Percentiles rank a stretch among this genome's conserved stretches.
Conservation (phyloP, 1,140 invertebrate genomes). For the Drosophila kepulauana region DNA sequence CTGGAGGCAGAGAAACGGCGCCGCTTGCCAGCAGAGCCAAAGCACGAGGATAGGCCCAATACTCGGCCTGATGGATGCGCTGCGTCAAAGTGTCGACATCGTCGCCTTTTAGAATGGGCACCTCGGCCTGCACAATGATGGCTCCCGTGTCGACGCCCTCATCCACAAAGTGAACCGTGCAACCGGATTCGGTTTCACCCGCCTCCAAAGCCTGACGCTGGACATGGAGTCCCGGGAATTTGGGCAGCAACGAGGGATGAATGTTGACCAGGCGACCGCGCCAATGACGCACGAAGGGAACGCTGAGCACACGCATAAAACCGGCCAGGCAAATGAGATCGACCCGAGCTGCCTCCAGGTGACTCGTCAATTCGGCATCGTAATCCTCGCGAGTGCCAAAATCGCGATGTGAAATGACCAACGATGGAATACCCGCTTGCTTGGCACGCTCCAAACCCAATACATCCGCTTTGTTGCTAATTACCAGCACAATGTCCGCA, state of each 20-base stretch:
- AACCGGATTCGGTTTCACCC: constrained; percentile 94
- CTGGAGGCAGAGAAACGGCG: constrained; percentile 26
- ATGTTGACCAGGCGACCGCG: constrained; percentile 95
- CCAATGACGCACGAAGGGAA: constrained; percentile 92
- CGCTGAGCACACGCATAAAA: constrained; percentile 97
- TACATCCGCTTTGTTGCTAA: constrained; percentile 94
- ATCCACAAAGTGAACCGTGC: constrained; percentile 98
- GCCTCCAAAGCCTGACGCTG: constrained; percentile 93
- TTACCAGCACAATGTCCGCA: constrained; percentile 94
- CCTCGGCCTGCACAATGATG: constrained; percentile 95
- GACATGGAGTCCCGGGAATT: constrained; percentile 96
- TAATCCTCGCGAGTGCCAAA: constrained; percentile 91
- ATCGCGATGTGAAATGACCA: constrained; percentile 92
- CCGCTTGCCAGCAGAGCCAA: constrained; percentile 92
- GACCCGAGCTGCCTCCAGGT: constrained; percentile 89
- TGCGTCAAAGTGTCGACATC: constrained; percentile 92
- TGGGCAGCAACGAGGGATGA: constrained; percentile 96
- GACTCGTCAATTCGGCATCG: constrained; percentile 90
- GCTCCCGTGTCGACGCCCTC: constrained; percentile 97
- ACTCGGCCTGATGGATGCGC: constrained; percentile 94
- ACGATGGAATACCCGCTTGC: constrained; percentile 90
- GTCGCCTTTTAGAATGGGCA: constrained; percentile 92
- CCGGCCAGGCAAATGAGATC: constrained; percentile 98
- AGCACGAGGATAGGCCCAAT: constrained; percentile 94
- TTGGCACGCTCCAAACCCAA: constrained; percentile 92